Percentiles rank a stretch among this genome's conserved stretches.
These are phyloP conservation scores for Myotis daubentonii DNA, from an alignment of 2,797 vertebrate genomes.

Conservation along the genomic window DNA sequence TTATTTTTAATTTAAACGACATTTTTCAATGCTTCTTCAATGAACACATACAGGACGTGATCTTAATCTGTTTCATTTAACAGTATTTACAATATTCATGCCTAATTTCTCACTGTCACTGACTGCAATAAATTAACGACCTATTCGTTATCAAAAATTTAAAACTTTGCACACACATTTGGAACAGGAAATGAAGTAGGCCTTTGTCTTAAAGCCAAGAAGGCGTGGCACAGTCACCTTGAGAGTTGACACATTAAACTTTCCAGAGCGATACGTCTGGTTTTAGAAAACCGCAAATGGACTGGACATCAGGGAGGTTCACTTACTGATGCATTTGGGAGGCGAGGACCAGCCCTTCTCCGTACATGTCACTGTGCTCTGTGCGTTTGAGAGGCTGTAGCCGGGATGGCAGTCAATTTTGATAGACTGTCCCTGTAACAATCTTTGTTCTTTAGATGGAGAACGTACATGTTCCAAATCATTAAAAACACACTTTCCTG, in stretches of 20 bases:
- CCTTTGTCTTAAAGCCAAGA: no score
- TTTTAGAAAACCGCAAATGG: neutral
- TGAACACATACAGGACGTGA: neutral
- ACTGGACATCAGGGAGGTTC: neutral
- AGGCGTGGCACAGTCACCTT: no score
- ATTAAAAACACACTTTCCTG: neutral
- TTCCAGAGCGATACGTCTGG: neutral
- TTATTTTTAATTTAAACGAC: neutral
- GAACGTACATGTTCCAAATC: neutral
- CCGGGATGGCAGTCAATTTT: accelerated
- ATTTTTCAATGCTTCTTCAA: neutral
- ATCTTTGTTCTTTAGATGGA: accelerated
- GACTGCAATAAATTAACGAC: no score
- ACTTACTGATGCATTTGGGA: constrained; percentile 79
- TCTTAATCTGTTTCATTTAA: no score
- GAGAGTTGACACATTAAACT: no score
- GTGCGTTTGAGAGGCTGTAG: constrained; percentile 9
- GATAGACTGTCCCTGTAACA: constrained; percentile 32
- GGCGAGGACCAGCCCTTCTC: constrained; percentile 74
- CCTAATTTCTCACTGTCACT: no score
- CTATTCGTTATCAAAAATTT: no score
- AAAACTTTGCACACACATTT: no score
- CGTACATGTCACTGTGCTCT: constrained; percentile 60
- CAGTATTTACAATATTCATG: no score
- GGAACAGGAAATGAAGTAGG: neutral